phyloP scores from a whole-genome alignment of 2,797 vertebrate species.

The Furcifer pardalis region DNA sequence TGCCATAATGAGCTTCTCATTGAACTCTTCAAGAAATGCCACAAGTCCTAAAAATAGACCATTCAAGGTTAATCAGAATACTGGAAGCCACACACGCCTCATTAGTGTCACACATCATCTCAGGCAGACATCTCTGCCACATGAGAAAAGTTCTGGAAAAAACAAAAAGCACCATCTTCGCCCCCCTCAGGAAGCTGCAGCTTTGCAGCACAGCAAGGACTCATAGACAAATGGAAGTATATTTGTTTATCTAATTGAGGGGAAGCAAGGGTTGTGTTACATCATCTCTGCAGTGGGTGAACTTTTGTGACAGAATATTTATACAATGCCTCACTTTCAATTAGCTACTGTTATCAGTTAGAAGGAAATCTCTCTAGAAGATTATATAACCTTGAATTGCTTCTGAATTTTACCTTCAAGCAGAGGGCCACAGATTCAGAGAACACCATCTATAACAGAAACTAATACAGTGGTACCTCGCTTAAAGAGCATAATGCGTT shows the following conservation, averaged over 20 bases:
- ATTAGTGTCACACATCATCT: neutral
- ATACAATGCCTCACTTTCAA: neutral
- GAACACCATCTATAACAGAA: too few species aligned
- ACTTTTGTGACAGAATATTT: conserved; percentile 20
- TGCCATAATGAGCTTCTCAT: neutral
- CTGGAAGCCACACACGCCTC: conserved; percentile 5
- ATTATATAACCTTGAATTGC: conserved; percentile 16
- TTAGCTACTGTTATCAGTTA: conserved; percentile 10
- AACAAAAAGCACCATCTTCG: neutral
- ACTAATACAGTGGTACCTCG: too few species aligned
- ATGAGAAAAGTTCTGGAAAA: neutral
- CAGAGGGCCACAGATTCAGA: too few species aligned
- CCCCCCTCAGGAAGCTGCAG: neutral
- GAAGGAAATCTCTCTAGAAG: neutral
- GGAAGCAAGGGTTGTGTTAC: neutral
- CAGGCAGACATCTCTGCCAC: neutral
- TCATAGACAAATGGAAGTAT: neutral
- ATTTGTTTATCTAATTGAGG: conserved; percentile 11
- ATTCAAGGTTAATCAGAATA: neutral
- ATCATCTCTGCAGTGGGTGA: neutral
- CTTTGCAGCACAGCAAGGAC: conserved; percentile 10
- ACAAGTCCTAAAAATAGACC: neutral
- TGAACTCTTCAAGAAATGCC: neutral
- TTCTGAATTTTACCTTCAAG: neutral
- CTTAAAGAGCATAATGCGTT: too few species aligned